Evolutionary conservation across 1,140 invertebrate species (phyloP), one percentile per base, ranked within the genome.

Genomic region (Hetaerina americana): DNA sequence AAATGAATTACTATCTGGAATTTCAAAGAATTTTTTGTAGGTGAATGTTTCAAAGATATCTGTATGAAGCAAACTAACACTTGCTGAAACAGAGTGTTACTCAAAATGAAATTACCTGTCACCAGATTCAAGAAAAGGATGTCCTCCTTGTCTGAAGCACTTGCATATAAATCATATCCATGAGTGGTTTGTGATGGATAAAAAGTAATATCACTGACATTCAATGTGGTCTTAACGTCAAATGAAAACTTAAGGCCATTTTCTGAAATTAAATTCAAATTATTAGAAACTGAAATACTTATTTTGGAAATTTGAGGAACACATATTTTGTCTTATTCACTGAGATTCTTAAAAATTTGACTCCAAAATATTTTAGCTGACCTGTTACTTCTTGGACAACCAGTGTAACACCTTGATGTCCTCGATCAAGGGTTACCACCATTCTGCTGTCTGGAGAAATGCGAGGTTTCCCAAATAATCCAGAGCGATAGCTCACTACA

Each of bases 141-240:
- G 73, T 92, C 89, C 77, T 90, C 88, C 78, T 91, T 89, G 75
- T 90, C 89, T 70, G 85, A 85, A 5, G 90, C 87, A 27, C 86
- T 89, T 29, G 91, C 87, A 73, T 90, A 91, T 26, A 92, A 81
- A 78, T 93, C 90, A 77, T 92, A 93, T 72, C 90, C 89, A 76
- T 90, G 88, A 12, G 88, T 88, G 10, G 85, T 87, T 77, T 88
- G 84, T 26, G 90, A 91, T 3, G 90, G 89, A 78, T 91, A 91
- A 78, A 93, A 93, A 8, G 89, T 87, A 40, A 92, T 85, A 76
- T 91, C 89, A 73, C 90, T 91, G 72, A 93, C 87, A 76, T 89
- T 89, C 26, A 91, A 80, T 5, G 88, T 90, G 5, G 91, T 91
- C 79, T 89, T 90, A 24, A 92, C 90, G 77, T 92, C 91, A 80